Percentiles rank a stretch among this genome's conserved stretches.
phyloP scores from a whole-genome alignment of 2,888 invertebrate species.

The Villa cingulata region DNA sequence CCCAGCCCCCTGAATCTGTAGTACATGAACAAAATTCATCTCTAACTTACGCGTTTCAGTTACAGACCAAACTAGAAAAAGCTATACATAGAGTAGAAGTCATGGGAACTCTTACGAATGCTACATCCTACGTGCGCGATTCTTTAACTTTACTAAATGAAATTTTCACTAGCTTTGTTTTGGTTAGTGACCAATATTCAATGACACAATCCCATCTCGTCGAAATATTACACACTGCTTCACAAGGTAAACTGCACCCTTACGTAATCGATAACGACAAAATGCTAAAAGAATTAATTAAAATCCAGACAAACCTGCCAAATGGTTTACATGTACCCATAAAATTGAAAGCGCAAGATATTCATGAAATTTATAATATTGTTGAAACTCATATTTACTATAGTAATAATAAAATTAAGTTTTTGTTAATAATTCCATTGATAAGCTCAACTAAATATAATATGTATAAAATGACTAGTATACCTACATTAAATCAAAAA shows the following conservation, averaged over 20 bases:
- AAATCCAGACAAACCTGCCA: not conserved
- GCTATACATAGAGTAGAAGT: no score
- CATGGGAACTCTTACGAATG: no score
- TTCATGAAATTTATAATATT: not conserved
- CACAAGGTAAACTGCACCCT: not conserved
- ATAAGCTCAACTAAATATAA: not conserved
- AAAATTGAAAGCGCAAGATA: not conserved
- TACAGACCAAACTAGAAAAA: no score
- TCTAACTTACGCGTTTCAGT: no score
- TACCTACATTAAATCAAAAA: not conserved
- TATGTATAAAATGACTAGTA: not conserved
- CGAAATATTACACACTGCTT: not conserved
- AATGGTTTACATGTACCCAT: not conserved
- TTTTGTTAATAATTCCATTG: not conserved
- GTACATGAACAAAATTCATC: no score
- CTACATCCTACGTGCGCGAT: no score
- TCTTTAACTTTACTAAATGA: no score
- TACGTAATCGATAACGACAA: not conserved
- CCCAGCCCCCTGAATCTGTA: no score
- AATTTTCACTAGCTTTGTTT: not conserved
- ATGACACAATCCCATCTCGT: not conserved
- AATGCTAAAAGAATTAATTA: not conserved
- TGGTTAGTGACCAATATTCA: not conserved
- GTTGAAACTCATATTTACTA: not conserved
- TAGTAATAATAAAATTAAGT: not conserved